Evolutionary conservation across 1,140 invertebrate genomes (phyloP).

Genomic region (Habropoda laboriosa): DNA sequence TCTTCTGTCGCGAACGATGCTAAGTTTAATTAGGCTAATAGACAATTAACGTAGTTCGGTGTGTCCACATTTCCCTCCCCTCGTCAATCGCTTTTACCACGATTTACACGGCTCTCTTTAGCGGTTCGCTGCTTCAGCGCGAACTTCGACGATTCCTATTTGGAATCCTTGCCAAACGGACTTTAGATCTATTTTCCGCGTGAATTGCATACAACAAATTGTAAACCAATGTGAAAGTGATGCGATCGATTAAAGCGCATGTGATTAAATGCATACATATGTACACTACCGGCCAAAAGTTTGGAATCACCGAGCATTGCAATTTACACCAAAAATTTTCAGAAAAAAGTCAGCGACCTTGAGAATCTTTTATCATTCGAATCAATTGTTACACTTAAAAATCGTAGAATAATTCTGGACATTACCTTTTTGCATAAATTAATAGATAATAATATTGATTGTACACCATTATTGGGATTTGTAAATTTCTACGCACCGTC

Average conservation of each 20-base stretch:
- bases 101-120: slow-evolving; percentile 1
- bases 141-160: neutral
- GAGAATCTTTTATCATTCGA: too few relatives aligned
- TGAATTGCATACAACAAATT: neutral
- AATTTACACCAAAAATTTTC: too few relatives aligned
- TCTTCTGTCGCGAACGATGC: neutral
- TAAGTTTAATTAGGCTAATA: slow-evolving; percentile 40
- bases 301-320: too few relatives aligned
- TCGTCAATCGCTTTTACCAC: neutral
- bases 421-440: too few relatives aligned
- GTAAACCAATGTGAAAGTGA: neutral
- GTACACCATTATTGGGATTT: too few relatives aligned
- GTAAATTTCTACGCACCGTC: too few relatives aligned
- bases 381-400: too few relatives aligned
- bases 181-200: neutral
- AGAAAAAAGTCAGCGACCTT: too few relatives aligned
- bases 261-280: neutral
- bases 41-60: slow-evolving; percentile 33
- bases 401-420: too few relatives aligned
- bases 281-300: too few relatives aligned
- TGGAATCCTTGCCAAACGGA: slow-evolving; percentile 11
- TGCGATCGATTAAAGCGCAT: neutral
- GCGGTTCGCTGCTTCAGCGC: neutral
- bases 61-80: neutral
- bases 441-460: too few relatives aligned